Base-by-base conservation (phyloP, 1,140 invertebrate genomes). In the Solen grandis region DNA sequence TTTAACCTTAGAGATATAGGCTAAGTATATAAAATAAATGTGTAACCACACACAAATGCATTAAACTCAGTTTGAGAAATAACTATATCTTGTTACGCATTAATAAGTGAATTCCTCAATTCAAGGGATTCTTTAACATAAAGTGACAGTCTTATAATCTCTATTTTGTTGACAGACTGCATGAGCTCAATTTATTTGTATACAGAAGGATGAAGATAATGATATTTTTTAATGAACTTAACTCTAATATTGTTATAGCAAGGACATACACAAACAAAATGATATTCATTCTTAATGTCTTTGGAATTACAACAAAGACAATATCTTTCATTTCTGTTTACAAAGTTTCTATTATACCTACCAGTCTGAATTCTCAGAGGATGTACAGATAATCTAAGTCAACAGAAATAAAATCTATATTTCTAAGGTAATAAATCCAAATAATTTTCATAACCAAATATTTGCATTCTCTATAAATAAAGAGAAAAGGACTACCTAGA, bases 321-420 rank as follows among this genome's bases (percentile, higher is more conserved):
- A 66, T 66, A 66, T 19, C 63, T 1, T 66, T 66, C 63, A 35
- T 66, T 66, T n/a, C 29, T 29, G 16, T n/a, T 14, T 19, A 66
- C 38, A 35, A 22, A n/a, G 25, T 31, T 31, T 14, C 63, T 27
- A 33, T n/a, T 35, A 36, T 66, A 66, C 38, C 63, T 31, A n/a
- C 63, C 63, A 19, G 63, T 66, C 38, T 66, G 63, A 13, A 35
- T 66, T 31, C 63, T 31, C 35, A 66, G 38, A 31, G 63, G 63
- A 36, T 66, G 63, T 13, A 36, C 63, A 66, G 63, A 66, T 33
- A 36, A 27, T 36, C 63, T 66, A 13, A 66, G 35, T 38, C 35
- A 22, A 5, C 27, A 27, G 38, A 66, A 66, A 35, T 66, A 66
- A 33, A 36, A 36, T n/a, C 63, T 29, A 4, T 35, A 38, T 35